phyloP scores from a whole-genome alignment of 2,888 invertebrate species.

The Agriotes lineatus region DNA sequence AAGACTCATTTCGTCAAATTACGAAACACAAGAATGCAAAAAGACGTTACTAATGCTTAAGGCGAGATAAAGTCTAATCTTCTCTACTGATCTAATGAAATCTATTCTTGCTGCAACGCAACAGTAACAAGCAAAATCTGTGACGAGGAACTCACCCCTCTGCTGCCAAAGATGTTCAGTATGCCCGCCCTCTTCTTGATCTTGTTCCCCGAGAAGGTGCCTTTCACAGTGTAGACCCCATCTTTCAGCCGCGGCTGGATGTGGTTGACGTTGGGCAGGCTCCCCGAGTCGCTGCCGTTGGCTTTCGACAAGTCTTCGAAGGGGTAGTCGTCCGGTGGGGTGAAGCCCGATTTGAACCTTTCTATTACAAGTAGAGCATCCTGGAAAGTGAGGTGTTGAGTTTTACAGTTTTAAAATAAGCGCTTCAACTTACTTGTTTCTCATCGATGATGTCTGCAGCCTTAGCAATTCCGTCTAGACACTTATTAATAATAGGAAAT shows the following conservation, averaged over 20 bases:
- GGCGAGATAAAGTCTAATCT: too few relatives aligned
- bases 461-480: conserved; percentile 94
- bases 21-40: neutral
- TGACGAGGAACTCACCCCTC: conserved; percentile 80
- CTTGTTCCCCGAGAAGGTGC: conserved; percentile 86
- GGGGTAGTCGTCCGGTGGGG: conserved; percentile 92
- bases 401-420: neutral
- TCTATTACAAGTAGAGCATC: conserved; percentile 91
- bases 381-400: conserved; percentile 66
- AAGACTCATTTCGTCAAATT: conserved; percentile 21
- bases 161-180: conserved; percentile 91
- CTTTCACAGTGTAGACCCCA: conserved; percentile 77
- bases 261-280: conserved; percentile 50
- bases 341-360: conserved; percentile 95
- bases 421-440: conserved; percentile 75
- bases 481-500: conserved; percentile 95
- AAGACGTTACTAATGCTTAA: conserved; percentile 1
- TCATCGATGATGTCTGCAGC: conserved; percentile 95
- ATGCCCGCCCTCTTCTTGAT: conserved; percentile 89
- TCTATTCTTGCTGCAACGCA: neutral
- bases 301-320: conserved; percentile 87
- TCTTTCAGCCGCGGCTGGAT: conserved; percentile 60
- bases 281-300: conserved; percentile 63
- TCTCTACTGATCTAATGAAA: neutral
- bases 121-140: neutral